Evolutionary conservation across 30 jellyfish, hydroid and myxozoan species (phyloP).

Genomic region (Aurelia aurita): DNA sequence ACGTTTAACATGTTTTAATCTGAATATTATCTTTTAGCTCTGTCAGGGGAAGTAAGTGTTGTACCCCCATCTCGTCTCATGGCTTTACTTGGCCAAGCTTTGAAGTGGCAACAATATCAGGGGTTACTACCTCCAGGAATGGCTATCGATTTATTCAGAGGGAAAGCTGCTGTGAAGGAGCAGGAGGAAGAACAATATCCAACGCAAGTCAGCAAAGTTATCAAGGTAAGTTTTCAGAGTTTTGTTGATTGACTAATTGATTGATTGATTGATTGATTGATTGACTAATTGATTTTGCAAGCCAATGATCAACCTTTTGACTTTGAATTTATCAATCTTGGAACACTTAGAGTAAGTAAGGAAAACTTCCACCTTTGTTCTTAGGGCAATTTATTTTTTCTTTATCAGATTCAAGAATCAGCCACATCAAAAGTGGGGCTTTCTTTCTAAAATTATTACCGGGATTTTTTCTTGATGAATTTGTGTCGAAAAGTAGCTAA

Average conservation of each 20-base stretch:
- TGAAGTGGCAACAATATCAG: constrained; percentile 97
- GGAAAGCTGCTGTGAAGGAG: constrained; percentile 94
- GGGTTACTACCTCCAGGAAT: constrained; percentile 98
- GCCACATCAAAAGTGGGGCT: no score
- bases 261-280: not conserved
- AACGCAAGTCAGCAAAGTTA: constrained; percentile 81
- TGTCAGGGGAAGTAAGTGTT: constrained; percentile 93
- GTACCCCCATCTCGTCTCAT: constrained; percentile 97
- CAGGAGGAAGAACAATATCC: constrained; percentile 93
- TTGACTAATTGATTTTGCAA: no score
- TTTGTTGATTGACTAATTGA: not conserved
- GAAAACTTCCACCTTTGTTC: no score
- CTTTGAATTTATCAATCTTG: no score
- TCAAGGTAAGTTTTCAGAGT: constrained; percentile 65
- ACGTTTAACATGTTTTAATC: not conserved
- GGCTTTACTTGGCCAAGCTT: constrained; percentile 96
- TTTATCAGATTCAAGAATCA: no score
- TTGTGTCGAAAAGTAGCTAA: no score
- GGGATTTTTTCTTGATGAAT: no score
- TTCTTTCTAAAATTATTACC: no score
- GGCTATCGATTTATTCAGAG: constrained; percentile 89
- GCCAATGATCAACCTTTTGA: no score
- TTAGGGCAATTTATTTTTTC: no score
- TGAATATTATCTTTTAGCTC: constrained; percentile 49
- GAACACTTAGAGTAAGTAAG: no score